A percentile compares a stretch with the other conserved stretches of the same genome.
Conservation (phyloP, 2,797 vertebrate genomes). For the Helostoma temminkii region DNA sequence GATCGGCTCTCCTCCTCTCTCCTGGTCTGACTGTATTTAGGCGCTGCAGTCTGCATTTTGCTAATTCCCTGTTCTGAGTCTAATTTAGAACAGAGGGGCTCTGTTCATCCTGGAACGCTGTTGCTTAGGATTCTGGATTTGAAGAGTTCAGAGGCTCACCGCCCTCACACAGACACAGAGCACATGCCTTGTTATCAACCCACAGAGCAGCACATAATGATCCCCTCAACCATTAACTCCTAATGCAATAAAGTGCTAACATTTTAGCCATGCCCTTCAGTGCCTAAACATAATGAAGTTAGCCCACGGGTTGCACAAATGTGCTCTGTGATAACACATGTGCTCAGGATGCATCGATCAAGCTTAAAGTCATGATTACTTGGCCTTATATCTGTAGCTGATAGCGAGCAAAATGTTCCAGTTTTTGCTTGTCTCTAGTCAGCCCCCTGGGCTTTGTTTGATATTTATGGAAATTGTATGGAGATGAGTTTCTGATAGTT, state of each 20-base stretch:
- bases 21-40: constrained; percentile 43
- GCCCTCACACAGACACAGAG: constrained; percentile 76
- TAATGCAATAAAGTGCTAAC: constrained; percentile 79
- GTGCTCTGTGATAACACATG: constrained; percentile 58
- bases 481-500: constrained; percentile 54
- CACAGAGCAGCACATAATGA: constrained; percentile 78
- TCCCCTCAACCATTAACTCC: constrained; percentile 76
- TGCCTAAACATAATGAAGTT: constrained; percentile 74
- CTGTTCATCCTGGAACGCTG: constrained; percentile 76
- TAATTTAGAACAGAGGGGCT: constrained; percentile 80
- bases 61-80: constrained; percentile 72
- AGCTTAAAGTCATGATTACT: constrained; percentile 48
- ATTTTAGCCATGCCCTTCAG: constrained; percentile 75
- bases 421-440: constrained; percentile 51
- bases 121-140: constrained; percentile 80
- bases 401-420: constrained; percentile 40
- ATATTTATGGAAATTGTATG: constrained; percentile 64
- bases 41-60: constrained; percentile 51
- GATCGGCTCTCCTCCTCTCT: constrained; percentile 36
- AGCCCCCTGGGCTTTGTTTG: constrained; percentile 40
- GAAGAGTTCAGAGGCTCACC: constrained; percentile 75
- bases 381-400: constrained; percentile 42
- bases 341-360: constrained; percentile 62
- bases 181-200: constrained; percentile 81
- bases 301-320: constrained; percentile 68